A percentile compares a stretch with the other conserved stretches of the same genome.
These are phyloP conservation scores for Sandelia bainsii DNA, from an alignment of 2,797 vertebrate species.

Conservation along the genomic window DNA sequence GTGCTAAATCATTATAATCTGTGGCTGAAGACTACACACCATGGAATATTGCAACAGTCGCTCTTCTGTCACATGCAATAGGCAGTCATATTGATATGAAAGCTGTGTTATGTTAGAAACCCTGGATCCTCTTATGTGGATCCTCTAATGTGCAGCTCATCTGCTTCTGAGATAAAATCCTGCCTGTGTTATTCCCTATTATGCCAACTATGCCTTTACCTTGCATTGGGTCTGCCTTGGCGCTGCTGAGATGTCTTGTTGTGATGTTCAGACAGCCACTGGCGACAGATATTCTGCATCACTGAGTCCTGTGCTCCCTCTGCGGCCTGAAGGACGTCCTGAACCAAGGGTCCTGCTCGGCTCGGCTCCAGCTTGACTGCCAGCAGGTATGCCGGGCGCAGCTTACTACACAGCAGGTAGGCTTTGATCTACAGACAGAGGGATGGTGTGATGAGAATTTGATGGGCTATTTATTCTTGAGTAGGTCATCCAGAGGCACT, in stretches of 20 bases:
- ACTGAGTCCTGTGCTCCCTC: slow-evolving; percentile 87
- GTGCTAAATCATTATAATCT: neutral
- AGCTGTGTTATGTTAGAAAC: slow-evolving; percentile 2
- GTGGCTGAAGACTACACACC: neutral
- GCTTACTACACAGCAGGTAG: slow-evolving; percentile 91
- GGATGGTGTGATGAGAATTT: neutral
- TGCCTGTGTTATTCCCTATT: slow-evolving; percentile 4
- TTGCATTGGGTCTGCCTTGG: slow-evolving; percentile 65
- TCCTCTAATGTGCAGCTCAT: neutral
- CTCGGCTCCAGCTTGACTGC: slow-evolving; percentile 91
- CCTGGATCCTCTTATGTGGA: slow-evolving; percentile 4
- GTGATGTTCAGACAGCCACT: slow-evolving; percentile 93
- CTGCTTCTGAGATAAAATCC: slow-evolving; percentile 3
- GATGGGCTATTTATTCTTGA: neutral
- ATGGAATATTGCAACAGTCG: slow-evolving; percentile 2
- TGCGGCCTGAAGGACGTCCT: slow-evolving; percentile 90
- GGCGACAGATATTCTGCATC: slow-evolving; percentile 93
- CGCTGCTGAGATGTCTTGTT: slow-evolving; percentile 74
- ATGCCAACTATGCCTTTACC: slow-evolving; percentile 39
- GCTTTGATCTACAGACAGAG: slow-evolving; percentile 89
- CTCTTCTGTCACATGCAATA: neutral
- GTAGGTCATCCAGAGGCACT: neutral
- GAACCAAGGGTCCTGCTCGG: slow-evolving; percentile 87
- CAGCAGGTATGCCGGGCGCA: slow-evolving; percentile 93
- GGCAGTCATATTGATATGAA: neutral